Evolutionary conservation across 2,888 invertebrate genomes (phyloP).

Genomic region (Philonicus albiceps): DNA sequence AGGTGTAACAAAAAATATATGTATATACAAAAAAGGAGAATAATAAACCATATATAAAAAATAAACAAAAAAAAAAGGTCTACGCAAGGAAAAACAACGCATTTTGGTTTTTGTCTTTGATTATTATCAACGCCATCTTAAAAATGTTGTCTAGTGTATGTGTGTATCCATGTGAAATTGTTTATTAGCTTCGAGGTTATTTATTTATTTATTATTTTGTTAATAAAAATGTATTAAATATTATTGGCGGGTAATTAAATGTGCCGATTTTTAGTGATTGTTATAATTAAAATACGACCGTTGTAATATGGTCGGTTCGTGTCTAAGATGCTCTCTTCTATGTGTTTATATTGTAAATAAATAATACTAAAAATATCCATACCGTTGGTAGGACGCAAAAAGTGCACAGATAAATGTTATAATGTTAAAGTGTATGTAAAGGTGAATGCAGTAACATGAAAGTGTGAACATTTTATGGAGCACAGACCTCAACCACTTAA

Average conservation of each 20-base stretch:
- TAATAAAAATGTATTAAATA: background rate
- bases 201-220: background rate
- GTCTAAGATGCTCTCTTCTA: background rate
- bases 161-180: background rate
- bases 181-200: background rate
- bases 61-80: background rate
- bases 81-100: constrained; percentile 19
- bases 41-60: background rate
- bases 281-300: background rate
- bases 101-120: constrained; percentile 43
- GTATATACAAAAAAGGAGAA: background rate
- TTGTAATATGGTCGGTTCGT: background rate
- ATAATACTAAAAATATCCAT: background rate
- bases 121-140: constrained; percentile 45
- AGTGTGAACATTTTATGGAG: background rate
- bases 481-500: background rate
- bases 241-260: background rate
- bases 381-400: background rate
- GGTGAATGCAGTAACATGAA: background rate
- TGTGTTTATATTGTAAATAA: background rate
- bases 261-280: background rate
- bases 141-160: constrained; percentile 6
- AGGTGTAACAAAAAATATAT: background rate
- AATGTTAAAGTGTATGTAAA: background rate
- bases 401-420: background rate